These are phyloP conservation scores for Scopus umbretta DNA, from an alignment of 2,113 vertebrate genomes.

Conservation along the genomic window DNA sequence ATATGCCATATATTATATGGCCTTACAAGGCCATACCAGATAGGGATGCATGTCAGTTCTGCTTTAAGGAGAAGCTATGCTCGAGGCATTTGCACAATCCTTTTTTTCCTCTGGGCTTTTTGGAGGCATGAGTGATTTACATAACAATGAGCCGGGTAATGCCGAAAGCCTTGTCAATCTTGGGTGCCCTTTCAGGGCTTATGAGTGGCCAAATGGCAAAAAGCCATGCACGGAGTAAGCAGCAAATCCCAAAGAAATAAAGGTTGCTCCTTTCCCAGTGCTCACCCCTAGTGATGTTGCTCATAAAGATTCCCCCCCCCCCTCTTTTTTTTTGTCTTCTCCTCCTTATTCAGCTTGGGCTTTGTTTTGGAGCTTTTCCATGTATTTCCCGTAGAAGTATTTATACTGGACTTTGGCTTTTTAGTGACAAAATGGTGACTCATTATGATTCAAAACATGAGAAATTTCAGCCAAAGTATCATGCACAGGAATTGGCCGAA, in stretches of 20 bases:
- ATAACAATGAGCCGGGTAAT: not conserved
- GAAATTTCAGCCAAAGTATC: not conserved
- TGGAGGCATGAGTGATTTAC: not conserved
- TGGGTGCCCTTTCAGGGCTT: conserved; percentile 23
- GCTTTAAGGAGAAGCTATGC: not conserved
- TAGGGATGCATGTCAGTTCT: not conserved
- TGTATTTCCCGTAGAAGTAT: not conserved
- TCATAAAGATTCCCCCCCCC: not conserved
- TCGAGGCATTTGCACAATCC: not conserved
- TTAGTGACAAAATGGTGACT: not conserved
- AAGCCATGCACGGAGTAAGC: not conserved
- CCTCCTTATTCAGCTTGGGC: not conserved
- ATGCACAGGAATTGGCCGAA: not conserved
- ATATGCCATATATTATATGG: no score
- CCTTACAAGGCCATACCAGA: not conserved
- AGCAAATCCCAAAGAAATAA: not conserved
- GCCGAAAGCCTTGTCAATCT: not conserved
- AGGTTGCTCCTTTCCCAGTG: conserved; percentile 44
- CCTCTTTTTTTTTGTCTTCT: rapidly evolving
- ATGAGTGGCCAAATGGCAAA: conserved; percentile 39
- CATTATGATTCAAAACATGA: not conserved
- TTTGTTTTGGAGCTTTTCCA: conserved; percentile 6
- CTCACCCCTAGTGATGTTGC: not conserved
- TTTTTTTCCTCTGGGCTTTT: not conserved
- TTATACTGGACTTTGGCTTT: not conserved